Conservation (phyloP, 2,888 invertebrate genomes). For the Trichogramma dendrolimi region DNA sequence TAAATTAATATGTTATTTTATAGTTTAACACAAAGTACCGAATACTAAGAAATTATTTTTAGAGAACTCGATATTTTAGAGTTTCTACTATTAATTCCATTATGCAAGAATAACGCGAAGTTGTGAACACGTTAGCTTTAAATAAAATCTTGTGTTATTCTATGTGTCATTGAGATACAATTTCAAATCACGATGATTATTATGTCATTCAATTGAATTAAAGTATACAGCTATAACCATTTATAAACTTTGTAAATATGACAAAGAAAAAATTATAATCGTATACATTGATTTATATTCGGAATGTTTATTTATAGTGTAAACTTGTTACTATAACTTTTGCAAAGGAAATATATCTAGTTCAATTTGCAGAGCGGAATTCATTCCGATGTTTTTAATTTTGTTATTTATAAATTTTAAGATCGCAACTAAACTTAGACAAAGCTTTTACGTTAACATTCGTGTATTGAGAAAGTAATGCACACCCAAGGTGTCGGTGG, state of each 20-base stretch:
- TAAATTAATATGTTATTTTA: no score
- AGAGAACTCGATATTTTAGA: no score
- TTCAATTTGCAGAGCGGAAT: slow-evolving; percentile 19
- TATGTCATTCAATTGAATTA: not conserved
- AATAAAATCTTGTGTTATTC: no score
- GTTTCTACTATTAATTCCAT: no score
- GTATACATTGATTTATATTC: slow-evolving; percentile 15
- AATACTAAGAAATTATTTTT: no score
- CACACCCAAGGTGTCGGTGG: slow-evolving; percentile 31
- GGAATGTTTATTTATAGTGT: slow-evolving; percentile 19
- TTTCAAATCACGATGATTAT: no score
- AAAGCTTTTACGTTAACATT: not conserved
- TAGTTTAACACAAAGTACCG: no score
- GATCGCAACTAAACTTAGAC: slow-evolving; percentile 19
- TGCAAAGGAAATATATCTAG: slow-evolving; percentile 22
- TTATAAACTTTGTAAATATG: slow-evolving; percentile 28
- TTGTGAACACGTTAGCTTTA: no score
- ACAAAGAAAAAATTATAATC: slow-evolving; percentile 7
- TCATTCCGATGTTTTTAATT: slow-evolving; percentile 14
- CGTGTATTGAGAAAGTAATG: not conserved
- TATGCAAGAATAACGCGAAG: no score
- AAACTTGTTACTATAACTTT: slow-evolving; percentile 22
- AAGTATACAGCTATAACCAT: not conserved
- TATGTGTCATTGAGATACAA: no score
- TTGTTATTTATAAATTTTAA: slow-evolving; percentile 15